A percentile compares a stretch with the other conserved stretches of the same genome.
phyloP scores from a whole-genome alignment of 2,797 vertebrate species.

The Mormyrops boulengeri region DNA sequence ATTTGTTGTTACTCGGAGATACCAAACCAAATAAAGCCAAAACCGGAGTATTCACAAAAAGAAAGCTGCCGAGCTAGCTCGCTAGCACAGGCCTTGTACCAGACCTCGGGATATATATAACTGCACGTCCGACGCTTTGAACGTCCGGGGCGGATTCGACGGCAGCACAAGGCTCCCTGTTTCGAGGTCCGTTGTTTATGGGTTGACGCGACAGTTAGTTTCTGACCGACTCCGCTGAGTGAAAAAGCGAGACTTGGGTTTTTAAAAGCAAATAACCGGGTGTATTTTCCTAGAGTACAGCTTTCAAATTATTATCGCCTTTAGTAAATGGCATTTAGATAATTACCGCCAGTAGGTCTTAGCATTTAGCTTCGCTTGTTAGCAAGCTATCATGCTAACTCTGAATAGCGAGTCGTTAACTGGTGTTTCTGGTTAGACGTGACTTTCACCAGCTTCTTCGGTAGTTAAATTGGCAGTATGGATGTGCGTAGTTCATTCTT shows the following conservation, averaged over 20 bases:
- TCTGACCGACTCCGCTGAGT: background rate
- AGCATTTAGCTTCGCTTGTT: background rate
- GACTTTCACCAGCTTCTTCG: background rate
- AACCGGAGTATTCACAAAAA: background rate
- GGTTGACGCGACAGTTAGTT: background rate
- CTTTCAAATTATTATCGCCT: background rate
- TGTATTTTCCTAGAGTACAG: background rate
- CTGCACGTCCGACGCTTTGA: background rate
- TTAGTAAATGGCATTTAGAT: background rate
- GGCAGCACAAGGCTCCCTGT: background rate
- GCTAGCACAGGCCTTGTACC: conserved; percentile 7
- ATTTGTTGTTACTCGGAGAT: background rate
- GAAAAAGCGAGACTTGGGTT: background rate
- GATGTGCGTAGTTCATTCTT: background rate
- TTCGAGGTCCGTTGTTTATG: background rate
- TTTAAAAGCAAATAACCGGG: background rate
- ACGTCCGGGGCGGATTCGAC: background rate
- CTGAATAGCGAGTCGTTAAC: background rate
- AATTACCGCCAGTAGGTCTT: background rate
- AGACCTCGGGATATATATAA: conserved; percentile 23
- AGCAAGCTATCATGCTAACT: conserved; percentile 3
- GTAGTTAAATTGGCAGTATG: background rate
- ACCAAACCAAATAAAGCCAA: background rate
- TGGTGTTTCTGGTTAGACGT: background rate
- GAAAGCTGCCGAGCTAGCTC: background rate